These are phyloP conservation scores for Chondrilla cf. caribensis DNA, from an alignment of 37 sponge, comb jelly and placozoan species.

Conservation along the genomic window DNA sequence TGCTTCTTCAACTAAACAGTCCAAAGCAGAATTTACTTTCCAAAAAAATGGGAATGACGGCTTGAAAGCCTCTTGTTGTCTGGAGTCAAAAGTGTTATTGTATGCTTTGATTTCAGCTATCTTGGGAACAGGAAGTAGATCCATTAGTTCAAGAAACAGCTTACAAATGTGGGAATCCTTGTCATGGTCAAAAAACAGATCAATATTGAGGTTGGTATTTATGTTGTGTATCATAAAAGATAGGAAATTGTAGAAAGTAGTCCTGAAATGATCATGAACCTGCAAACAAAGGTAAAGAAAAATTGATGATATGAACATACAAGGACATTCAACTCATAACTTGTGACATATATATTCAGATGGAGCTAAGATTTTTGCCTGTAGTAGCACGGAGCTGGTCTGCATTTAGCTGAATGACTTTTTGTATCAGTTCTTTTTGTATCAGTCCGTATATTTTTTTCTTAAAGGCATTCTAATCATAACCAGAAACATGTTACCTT, in stretches of 20 bases:
- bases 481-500: no score
- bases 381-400: no score
- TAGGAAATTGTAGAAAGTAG: slow-evolving; percentile 68
- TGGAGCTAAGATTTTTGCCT: no score
- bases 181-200: slow-evolving; percentile 43
- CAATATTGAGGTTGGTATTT: slow-evolving; percentile 70
- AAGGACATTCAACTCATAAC: no score
- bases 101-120: slow-evolving; percentile 56
- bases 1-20: slow-evolving; percentile 55
- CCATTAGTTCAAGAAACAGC: slow-evolving; percentile 57
- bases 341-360: no score
- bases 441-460: no score
- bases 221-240: slow-evolving; percentile 66
- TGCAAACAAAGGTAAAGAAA: neutral
- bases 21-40: slow-evolving; percentile 27
- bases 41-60: slow-evolving; percentile 69
- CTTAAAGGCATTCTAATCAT: no score
- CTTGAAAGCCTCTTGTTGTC: neutral
- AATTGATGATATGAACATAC: neutral
- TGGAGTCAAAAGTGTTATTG: neutral
- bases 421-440: no score
- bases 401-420: no score
- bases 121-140: slow-evolving; percentile 49
- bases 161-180: slow-evolving; percentile 7
- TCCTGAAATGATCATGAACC: slow-evolving; percentile 65